These are phyloP conservation scores for Erythrolamprus reginae DNA, from an alignment of 2,113 vertebrate genomes.

Conservation along the genomic window DNA sequence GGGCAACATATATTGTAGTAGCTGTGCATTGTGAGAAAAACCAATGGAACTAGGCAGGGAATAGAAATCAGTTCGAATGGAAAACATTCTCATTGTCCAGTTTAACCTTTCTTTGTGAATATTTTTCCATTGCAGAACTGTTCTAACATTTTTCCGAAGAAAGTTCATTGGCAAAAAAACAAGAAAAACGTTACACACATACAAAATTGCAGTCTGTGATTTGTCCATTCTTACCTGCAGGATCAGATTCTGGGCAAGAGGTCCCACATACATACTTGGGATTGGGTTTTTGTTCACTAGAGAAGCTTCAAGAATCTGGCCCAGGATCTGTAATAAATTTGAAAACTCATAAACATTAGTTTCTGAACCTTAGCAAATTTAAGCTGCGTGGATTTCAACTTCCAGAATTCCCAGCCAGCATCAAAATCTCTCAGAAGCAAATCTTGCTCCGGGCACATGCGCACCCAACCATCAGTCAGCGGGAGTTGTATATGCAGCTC, in stretches of 20 bases:
- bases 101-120: not conserved
- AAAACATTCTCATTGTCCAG: not conserved
- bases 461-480: too few relatives aligned
- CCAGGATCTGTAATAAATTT: not conserved
- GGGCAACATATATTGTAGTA: not conserved
- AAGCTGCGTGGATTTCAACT: too few relatives aligned
- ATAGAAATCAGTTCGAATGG: not conserved
- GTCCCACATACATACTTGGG: not conserved
- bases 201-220: not conserved
- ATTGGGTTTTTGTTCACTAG: not conserved
- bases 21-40: not conserved
- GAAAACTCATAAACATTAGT: too few relatives aligned
- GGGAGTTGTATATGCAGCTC: too few relatives aligned
- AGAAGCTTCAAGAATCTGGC: conserved; percentile 7
- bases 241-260: not conserved
- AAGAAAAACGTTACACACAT: not conserved
- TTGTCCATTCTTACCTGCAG: not conserved
- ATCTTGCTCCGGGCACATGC: too few relatives aligned
- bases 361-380: too few relatives aligned
- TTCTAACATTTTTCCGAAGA: not conserved
- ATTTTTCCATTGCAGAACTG: not conserved
- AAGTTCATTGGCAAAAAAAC: not conserved
- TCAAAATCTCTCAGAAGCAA: too few relatives aligned
- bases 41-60: not conserved
- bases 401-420: too few relatives aligned